Evolutionary conservation across 2,797 vertebrate genomes (phyloP).

Genomic region (Leptodactylus fallax): DNA sequence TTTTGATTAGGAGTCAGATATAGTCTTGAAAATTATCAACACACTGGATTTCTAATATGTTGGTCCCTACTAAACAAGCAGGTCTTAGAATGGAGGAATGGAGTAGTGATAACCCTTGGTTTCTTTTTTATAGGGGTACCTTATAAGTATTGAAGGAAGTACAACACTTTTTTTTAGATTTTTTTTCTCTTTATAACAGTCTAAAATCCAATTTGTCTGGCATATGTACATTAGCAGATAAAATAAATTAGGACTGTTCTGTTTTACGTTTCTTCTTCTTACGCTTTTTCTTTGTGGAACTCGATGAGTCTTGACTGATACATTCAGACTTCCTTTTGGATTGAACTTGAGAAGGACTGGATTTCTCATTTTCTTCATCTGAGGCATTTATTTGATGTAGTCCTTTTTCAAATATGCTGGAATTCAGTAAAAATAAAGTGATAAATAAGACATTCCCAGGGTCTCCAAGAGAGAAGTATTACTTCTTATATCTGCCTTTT

Average conservation of each 20-base stretch:
- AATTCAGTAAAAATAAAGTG: not conserved
- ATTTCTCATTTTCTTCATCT: not conserved
- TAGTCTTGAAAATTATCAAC: too few species aligned
- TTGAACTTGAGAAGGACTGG: rapidly evolving
- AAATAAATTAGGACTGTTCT: not conserved
- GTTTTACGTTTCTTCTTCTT: constrained; percentile 18
- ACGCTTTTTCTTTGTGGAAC: not conserved
- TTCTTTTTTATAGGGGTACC: not conserved
- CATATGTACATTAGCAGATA: not conserved
- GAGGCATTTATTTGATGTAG: too few species aligned
- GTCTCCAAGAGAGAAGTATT: not conserved
- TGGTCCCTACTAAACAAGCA: too few species aligned
- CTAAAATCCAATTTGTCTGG: not conserved
- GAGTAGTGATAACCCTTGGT: not conserved
- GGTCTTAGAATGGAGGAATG: too few species aligned
- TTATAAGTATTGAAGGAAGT: not conserved
- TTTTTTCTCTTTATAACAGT: not conserved
- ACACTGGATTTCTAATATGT: too few species aligned
- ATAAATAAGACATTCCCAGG: not conserved
- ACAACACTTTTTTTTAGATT: not conserved
- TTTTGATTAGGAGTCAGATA: too few species aligned
- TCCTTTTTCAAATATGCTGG: too few species aligned
- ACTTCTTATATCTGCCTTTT: too few species aligned
- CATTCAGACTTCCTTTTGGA: not conserved
- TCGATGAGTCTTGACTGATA: constrained; percentile 9